Conservation (phyloP, 2,797 vertebrate species). For the Melanotaenia pygmaea region DNA sequence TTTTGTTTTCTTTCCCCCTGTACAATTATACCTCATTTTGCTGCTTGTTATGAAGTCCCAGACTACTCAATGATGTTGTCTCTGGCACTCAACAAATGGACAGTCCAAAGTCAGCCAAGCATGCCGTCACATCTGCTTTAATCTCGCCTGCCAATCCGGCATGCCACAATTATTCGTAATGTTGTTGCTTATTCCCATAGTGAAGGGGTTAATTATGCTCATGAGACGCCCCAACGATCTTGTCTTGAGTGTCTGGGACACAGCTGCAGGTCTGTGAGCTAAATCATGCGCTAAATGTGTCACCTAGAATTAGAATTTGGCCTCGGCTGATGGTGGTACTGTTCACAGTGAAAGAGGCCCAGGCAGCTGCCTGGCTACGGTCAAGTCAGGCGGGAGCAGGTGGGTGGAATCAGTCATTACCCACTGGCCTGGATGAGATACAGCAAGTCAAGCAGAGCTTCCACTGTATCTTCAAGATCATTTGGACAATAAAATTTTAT, state of each 20-base stretch:
- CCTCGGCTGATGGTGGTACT: conserved; percentile 47
- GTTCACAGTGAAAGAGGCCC: conserved; percentile 36
- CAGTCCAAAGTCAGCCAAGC: conserved; percentile 70
- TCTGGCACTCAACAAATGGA: conserved; percentile 60
- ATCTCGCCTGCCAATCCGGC: conserved; percentile 46
- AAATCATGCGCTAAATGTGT: conserved; percentile 86
- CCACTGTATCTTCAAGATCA: conserved; percentile 64
- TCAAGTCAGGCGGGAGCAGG: conserved; percentile 42
- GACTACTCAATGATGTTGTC: conserved; percentile 65
- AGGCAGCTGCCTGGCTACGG: conserved; percentile 42
- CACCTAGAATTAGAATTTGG: conserved; percentile 78
- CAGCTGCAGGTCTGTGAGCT: conserved; percentile 85
- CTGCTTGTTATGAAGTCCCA: conserved; percentile 58
- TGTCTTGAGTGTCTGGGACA: conserved; percentile 84
- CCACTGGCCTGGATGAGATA: conserved; percentile 68
- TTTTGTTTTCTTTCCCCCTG: conserved; percentile 32
- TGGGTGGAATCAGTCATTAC: conserved; percentile 61
- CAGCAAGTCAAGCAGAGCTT: conserved; percentile 68
- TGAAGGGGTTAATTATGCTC: conserved; percentile 86
- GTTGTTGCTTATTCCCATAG: conserved; percentile 84
- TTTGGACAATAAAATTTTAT: conserved; percentile 57
- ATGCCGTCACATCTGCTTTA: conserved; percentile 74
- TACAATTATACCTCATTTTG: conserved; percentile 40
- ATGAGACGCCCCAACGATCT: conserved; percentile 75
- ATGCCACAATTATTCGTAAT: conserved; percentile 69